A percentile compares a stretch with the other conserved stretches of the same genome.
Conservation (phyloP, 1,140 invertebrate species). For the Trichogramma pretiosum region DNA sequence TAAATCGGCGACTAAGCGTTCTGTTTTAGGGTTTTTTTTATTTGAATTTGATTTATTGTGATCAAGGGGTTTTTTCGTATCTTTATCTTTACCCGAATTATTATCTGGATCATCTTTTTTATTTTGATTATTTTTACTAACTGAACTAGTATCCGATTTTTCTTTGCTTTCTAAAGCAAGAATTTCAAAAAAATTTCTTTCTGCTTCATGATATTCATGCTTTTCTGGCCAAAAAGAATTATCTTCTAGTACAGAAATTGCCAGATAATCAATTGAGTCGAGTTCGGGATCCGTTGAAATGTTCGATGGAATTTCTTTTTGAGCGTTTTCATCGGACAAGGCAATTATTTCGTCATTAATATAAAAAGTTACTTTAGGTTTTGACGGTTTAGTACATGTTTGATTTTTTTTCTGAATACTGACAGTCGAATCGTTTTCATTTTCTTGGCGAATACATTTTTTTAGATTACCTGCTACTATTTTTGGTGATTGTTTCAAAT, state of each 20-base stretch:
- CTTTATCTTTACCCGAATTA: constrained; percentile 45
- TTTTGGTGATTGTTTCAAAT: no score
- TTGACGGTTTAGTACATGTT: neutral
- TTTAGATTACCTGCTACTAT: no score
- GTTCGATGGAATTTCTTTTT: constrained; percentile 15
- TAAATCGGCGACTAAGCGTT: constrained; percentile 62
- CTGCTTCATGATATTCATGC: constrained; percentile 53
- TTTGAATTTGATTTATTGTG: neutral
- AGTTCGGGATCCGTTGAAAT: neutral
- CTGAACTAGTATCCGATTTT: neutral
- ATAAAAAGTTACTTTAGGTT: constrained; percentile 12
- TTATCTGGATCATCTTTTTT: constrained; percentile 50
- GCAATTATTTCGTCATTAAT: constrained; percentile 17
- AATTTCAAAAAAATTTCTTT: constrained; percentile 47
- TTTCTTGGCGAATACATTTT: no score
- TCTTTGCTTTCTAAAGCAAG: constrained; percentile 27
- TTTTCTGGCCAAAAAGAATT: constrained; percentile 54
- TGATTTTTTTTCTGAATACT: no score
- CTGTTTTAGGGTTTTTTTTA: constrained; percentile 36
- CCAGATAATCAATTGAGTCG: constrained; percentile 13
- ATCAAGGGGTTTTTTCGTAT: constrained; percentile 2
- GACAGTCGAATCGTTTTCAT: no score
- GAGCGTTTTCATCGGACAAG: constrained; percentile 9
- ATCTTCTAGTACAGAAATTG: constrained; percentile 38
- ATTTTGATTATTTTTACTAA: constrained; percentile 27